Evolutionary conservation across 2,888 invertebrate species (phyloP), one percentile per base, ranked within the genome.

Genomic region (Pyrrhosoma nymphula): DNA sequence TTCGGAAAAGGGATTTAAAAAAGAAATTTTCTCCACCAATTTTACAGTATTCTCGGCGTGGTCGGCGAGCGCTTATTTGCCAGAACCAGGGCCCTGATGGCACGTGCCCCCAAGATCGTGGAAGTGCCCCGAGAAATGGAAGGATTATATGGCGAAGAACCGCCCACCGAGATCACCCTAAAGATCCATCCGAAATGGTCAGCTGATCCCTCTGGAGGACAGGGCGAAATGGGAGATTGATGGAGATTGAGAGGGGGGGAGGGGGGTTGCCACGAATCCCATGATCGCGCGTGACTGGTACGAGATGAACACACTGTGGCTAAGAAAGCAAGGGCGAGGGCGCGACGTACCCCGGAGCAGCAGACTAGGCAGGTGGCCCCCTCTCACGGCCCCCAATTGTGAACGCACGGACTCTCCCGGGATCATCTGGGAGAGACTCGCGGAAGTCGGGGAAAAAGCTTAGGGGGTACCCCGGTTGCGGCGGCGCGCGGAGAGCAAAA

Each of bases 311-410:
- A 35, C 30, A 26, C 30, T 1, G 82, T 14, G 35, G n/a, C 14
- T 35, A 82, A 35, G n/a, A n/a, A 26, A 10, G n/a, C 47, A 26
- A n/a, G n/a, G n/a, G n/a, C n/a, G n/a, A n/a, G n/a, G n/a, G n/a
- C n/a, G 69, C 23, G 12, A 20, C 39, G 47, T 55, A 55, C 16
- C 55, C 26, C n/a, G 63, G 63, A 91, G 91, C 63, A 30, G 35
- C 56, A n/a, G 69, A 91, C 39, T 4, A 39, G 91, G 63, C 39
- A 56, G 56, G 30, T n/a, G 90, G 90, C 26, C 39, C 90, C n/a
- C 39, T 18, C 90, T 8, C 89, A 89, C 89, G 89, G 56, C n/a
- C 55, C 39, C 39, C 91, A 39, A 91, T 91, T 91, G 91, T 63
- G 60, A 91, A 91, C 91, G 91, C 91, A 91, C 63, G 91, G 56